These are phyloP conservation scores for Synergus laeviventris DNA, from an alignment of 2,888 invertebrate genomes.

Conservation along the genomic window DNA sequence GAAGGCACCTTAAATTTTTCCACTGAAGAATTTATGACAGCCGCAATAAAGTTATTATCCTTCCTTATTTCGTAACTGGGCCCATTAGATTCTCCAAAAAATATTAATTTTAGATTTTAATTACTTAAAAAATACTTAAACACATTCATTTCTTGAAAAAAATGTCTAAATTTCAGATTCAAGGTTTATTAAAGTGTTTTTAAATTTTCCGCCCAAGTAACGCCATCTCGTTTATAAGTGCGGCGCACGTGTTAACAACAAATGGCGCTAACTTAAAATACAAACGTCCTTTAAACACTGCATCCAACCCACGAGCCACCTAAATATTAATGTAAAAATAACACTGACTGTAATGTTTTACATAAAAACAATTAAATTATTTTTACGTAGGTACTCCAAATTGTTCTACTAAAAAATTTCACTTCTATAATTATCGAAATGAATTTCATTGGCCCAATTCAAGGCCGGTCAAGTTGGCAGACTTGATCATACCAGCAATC, in stretches of 20 bases:
- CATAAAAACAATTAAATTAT: neutral
- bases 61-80: no score
- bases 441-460: neutral
- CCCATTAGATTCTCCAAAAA: no score
- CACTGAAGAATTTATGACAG: no score
- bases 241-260: neutral
- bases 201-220: neutral
- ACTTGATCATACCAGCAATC: neutral
- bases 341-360: no score
- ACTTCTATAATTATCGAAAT: neutral
- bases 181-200: neutral
- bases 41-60: no score
- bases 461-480: neutral
- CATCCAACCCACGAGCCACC: conserved; percentile 42
- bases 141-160: neutral
- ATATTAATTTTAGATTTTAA: neutral
- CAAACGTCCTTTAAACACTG: conserved; percentile 58
- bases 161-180: neutral
- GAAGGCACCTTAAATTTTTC: no score
- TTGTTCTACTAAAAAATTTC: neutral
- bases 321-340: neutral
- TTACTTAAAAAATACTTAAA: neutral
- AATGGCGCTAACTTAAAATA: conserved; percentile 55
- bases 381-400: neutral
- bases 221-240: neutral